Percentiles rank a stretch among this genome's conserved stretches.
Evolutionary conservation across 2,113 vertebrate species (phyloP).

Genomic region (Silurus meridionalis): DNA sequence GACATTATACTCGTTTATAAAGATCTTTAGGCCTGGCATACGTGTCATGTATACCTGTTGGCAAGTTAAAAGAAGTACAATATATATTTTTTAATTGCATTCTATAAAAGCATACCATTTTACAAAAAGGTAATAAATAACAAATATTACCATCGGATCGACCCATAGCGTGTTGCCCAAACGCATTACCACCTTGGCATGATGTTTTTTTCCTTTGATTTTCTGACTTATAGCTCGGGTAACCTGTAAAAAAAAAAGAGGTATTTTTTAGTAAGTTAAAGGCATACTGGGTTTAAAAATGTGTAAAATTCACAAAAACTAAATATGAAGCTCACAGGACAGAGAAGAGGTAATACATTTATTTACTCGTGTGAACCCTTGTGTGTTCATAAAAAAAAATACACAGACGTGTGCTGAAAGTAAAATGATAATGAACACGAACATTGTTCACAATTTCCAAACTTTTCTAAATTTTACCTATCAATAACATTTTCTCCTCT

Average conservation of each 20-base stretch:
- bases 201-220: conserved; percentile 81
- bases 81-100: not conserved
- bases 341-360: not conserved
- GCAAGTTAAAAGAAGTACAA: not conserved
- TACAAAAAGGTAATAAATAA: not conserved
- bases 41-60: conserved; percentile 77
- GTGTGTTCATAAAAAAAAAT: not conserved
- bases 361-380: not conserved
- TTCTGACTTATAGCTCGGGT: conserved; percentile 78
- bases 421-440: not conserved
- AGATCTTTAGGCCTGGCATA: conserved; percentile 72
- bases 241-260: conserved; percentile 72
- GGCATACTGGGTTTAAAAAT: not conserved
- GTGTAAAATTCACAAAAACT: not conserved
- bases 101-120: not conserved
- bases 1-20: conserved; percentile 82
- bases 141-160: conserved; percentile 81
- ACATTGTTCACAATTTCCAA: no score
- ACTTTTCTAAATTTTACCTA: no score
- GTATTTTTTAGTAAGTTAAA: not conserved
- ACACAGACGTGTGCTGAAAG: not conserved
- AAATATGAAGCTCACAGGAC: not conserved
- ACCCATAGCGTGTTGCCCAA: conserved; percentile 86
- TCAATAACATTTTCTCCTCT: not conserved
- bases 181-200: conserved; percentile 78